These are phyloP conservation scores for Haliclona indistincta DNA, from an alignment of 37 sponge, comb jelly and placozoan genomes.

Conservation along the genomic window DNA sequence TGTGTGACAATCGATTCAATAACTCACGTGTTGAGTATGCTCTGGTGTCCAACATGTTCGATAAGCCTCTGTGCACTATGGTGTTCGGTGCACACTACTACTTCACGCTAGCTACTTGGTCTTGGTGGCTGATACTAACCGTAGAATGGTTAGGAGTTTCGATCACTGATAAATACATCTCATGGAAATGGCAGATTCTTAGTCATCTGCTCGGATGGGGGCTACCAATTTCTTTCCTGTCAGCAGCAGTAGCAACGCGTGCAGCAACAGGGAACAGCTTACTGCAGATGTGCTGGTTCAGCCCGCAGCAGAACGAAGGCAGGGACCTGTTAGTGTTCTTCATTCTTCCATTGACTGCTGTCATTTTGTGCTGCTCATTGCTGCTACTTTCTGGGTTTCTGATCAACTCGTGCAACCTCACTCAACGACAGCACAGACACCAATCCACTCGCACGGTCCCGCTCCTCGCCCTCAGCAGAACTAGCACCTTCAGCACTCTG, in stretches of 20 bases:
- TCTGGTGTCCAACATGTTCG: constrained; percentile 4
- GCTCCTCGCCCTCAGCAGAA: not conserved
- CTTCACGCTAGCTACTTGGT: constrained; percentile 52
- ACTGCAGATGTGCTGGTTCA: constrained; percentile 41
- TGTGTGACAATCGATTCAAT: constrained; percentile 7
- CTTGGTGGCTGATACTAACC: constrained; percentile 50
- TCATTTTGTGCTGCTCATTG: constrained; percentile 26
- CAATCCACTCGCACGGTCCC: not conserved
- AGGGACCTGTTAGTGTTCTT: constrained; percentile 25
- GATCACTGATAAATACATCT: not conserved
- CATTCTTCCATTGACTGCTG: constrained; percentile 33
- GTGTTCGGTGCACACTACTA: constrained; percentile 50
- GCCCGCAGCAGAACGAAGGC: constrained; percentile 11
- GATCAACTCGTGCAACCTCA: not conserved
- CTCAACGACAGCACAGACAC: not conserved
- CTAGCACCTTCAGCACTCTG: constrained; percentile 18
- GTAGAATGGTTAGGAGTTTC: constrained; percentile 43
- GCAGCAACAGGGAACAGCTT: constrained; percentile 30
- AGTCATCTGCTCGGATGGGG: constrained; percentile 55
- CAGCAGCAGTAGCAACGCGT: constrained; percentile 5
- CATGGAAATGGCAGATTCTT: not conserved
- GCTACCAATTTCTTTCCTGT: constrained; percentile 29
- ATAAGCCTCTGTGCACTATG: constrained; percentile 14
- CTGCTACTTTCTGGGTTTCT: constrained; percentile 38
- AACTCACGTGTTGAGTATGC: constrained; percentile 13